Base-by-base conservation (phyloP, 2,797 vertebrate species). In the Dallia pectoralis region DNA sequence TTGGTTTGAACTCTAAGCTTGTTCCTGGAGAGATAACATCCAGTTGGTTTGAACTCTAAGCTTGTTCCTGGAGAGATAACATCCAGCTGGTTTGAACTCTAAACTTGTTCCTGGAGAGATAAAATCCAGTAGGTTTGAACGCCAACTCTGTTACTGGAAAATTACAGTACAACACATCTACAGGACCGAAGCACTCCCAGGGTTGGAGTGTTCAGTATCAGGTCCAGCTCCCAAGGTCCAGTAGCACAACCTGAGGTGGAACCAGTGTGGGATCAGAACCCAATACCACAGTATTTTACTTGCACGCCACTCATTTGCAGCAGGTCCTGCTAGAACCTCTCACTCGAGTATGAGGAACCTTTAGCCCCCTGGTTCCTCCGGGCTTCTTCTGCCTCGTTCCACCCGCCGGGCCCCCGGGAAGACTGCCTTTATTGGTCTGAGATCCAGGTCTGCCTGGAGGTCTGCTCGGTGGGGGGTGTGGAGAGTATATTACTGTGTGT, bases 381-480 rank as follows among this genome's bases (percentile, higher is more conserved):
- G 49, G 49, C 49, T 44, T 36, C 33, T 36, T 7, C 33, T 36
- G 33, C 33, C 65, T 40, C 25, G 22, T 27, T 36, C 33, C 14
- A 4, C 47, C 76, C 70, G 74, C 22, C 81, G 78, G 79, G 49
- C 49, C 49, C 85, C 82, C 66, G 77, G 80, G 80, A 82, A 64
- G 59, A 16, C 33, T 63, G 67, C 49, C 67, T 78, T 84, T 84
- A 86, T 81, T 84, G 79, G 76, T 82, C 74, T 85, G 82, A 81
- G 79, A 85, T 69, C 74, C 74, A 74, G 75, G 71, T 66, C 79
- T 72, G 72, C 75, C 71, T 76, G 67, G 67, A 73, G 77, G 78
- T 69, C 53, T 74, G 82, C 79, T 62, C 73, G 64, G 72, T 48
- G 81, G 47, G 53, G 67, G 82, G 80, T 79, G 82, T 84, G 33